Percentiles rank a stretch among this genome's conserved stretches.
These are phyloP conservation scores for Sphaerophoria taeniata DNA, from an alignment of 2,888 invertebrate species.

Conservation along the genomic window DNA sequence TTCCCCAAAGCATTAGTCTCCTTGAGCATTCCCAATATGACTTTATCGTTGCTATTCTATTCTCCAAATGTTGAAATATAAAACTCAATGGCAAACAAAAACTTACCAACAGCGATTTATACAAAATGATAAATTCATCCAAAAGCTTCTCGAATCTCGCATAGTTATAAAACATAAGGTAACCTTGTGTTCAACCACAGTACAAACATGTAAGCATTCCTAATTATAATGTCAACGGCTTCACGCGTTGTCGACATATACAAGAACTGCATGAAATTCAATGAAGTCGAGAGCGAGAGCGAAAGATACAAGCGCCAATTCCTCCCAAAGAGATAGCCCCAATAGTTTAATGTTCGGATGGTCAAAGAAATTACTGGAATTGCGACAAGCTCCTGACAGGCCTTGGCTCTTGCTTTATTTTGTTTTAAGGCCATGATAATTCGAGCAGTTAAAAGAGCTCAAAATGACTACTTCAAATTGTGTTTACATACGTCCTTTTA, in stretches of 20 bases:
- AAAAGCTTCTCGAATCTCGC: conserved; percentile 39
- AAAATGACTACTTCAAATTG: not conserved
- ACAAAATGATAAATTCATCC: conserved; percentile 26
- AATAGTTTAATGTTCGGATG: conserved; percentile 78
- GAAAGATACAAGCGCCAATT: conserved; percentile 78
- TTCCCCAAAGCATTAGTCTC: conserved; percentile 75
- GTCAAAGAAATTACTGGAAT: conserved; percentile 80
- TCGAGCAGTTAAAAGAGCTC: too few species aligned
- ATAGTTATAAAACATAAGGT: conserved; percentile 24
- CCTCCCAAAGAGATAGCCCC: conserved; percentile 79
- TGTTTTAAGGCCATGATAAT: not conserved
- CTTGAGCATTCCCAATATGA: conserved; percentile 68
- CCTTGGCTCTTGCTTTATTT: conserved; percentile 3
- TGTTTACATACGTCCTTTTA: too few species aligned
- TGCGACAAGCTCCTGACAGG: conserved; percentile 63
- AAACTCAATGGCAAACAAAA: not conserved
- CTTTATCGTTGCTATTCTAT: conserved; percentile 47
- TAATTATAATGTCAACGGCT: conserved; percentile 79
- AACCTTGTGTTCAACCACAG: conserved; percentile 79
- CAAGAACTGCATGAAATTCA: conserved; percentile 79
- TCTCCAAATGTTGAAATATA: not conserved
- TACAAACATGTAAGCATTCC: conserved; percentile 79
- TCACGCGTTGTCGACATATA: conserved; percentile 79
- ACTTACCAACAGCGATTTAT: conserved; percentile 41
- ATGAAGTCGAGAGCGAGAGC: conserved; percentile 75